Evolutionary conservation across 2,797 vertebrate species (phyloP).

Genomic region (Catostomus latipinnis): DNA sequence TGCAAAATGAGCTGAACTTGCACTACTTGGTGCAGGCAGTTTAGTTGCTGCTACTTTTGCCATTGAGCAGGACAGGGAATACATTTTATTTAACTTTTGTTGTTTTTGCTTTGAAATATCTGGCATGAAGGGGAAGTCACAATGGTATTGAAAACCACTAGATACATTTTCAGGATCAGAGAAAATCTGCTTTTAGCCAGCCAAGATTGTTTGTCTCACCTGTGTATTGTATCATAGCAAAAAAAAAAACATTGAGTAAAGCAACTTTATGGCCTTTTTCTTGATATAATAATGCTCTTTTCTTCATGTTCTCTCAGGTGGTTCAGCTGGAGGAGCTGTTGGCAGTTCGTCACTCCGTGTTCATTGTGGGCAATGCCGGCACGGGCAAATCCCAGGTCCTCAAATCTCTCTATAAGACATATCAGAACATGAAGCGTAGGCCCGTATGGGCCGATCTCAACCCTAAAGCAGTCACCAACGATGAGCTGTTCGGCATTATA

Average conservation of each 20-base stretch:
- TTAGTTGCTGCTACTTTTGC: not conserved
- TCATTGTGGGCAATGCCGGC: slow-evolving; percentile 90
- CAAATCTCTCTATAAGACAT: slow-evolving; percentile 88
- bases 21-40: not conserved
- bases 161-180: not conserved
- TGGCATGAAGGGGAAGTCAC: slow-evolving; percentile 5
- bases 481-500: slow-evolving; percentile 96
- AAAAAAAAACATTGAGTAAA: not conserved
- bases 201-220: slow-evolving; percentile 5
- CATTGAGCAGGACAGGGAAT: not conserved
- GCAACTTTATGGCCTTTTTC: not conserved
- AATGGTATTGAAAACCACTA: not conserved
- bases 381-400: slow-evolving; percentile 94
- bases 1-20: not conserved
- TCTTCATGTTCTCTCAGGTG: slow-evolving; percentile 76
- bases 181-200: slow-evolving; percentile 12
- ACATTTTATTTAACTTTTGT: not conserved
- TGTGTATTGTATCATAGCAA: not conserved
- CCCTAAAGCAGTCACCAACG: slow-evolving; percentile 94
- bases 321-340: slow-evolving; percentile 94
- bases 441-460: slow-evolving; percentile 94
- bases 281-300: not conserved
- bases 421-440: slow-evolving; percentile 87
- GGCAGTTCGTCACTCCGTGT: slow-evolving; percentile 92
- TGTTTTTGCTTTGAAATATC: slow-evolving; percentile 20